These are phyloP conservation scores for Polydrusus cervinus DNA, from an alignment of 2,888 invertebrate species.

Conservation along the genomic window DNA sequence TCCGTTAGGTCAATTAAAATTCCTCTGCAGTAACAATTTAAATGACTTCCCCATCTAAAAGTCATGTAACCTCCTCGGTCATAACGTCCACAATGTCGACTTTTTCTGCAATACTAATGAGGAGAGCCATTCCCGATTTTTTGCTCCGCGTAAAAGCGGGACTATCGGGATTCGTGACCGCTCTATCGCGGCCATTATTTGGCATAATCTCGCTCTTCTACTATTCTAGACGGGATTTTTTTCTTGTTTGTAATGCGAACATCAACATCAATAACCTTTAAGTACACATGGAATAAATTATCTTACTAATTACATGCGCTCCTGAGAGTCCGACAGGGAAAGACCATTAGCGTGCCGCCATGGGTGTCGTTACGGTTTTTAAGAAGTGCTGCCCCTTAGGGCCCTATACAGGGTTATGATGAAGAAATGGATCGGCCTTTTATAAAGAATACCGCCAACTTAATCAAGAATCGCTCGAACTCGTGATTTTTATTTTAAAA, in stretches of 20 bases:
- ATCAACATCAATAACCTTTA: constrained; percentile 62
- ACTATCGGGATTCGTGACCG: constrained; percentile 59
- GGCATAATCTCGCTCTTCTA: constrained; percentile 56
- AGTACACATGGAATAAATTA: constrained; percentile 60
- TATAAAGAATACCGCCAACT: no score
- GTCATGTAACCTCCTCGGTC: constrained; percentile 3
- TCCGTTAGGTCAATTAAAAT: no score
- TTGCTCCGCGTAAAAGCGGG: constrained; percentile 25
- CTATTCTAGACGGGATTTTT: constrained; percentile 49
- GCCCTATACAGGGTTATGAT: no score
- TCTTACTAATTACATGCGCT: constrained; percentile 58
- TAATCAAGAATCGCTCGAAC: no score
- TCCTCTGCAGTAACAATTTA: no score
- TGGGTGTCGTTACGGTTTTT: no score
- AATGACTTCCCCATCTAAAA: constrained; percentile 13
- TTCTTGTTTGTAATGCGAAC: constrained; percentile 59
- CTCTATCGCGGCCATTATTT: constrained; percentile 59
- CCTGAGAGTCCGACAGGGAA: neutral
- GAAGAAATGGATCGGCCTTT: no score
- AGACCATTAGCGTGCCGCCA: no score
- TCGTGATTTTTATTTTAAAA: no score
- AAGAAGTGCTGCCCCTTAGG: no score
- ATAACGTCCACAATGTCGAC: constrained; percentile 32
- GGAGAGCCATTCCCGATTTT: constrained; percentile 42
- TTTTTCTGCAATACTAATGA: constrained; percentile 33